Base-by-base conservation (phyloP, 1,140 invertebrate species). In the Drosophila simulans region DNA sequence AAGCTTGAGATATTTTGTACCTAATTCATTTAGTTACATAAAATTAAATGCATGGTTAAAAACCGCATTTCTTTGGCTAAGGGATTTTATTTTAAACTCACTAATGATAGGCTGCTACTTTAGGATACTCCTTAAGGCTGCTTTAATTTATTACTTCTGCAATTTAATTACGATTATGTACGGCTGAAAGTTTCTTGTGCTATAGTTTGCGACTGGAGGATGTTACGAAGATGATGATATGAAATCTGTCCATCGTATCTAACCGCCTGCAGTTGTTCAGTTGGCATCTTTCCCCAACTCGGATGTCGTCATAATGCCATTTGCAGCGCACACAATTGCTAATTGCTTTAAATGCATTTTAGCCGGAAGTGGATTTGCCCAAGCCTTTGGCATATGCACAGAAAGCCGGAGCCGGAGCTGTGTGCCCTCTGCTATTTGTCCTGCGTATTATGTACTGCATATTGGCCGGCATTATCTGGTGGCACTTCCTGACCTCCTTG, bases 281-380 rank as follows among this genome's bases (percentile, higher is more conserved):
- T 22, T 22, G 31, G 48, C 48, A 63, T 37, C 65, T 70, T 42
- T 45, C 42, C 20, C 27, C 37, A 31, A 31, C 51, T 27, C 7
- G 39, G 35, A 45, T 69, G 60, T 63, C 65, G 43, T 51, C 56
- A 52, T 53, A 63, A 48, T 80, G 48, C 51, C 70, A 80, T 80
- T 79, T 80, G 64, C 43, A 75, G 65, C 55, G 78, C 66, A 75
- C 58, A 63, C 74, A 71, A 86, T 75, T 78, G 81, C 82, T 88
- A 86, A 86, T 86, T 88, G 79, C 75, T 76, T 82, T 76, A 88
- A 86, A 86, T 86, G 82, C 64, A 78, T 88, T 86, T 85, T 65
- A 70, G 82, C 68, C 77, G 64, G 77, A 86, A 86, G 82, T 86
- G 83, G 82, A 62, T 86, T 86, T 66, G 49, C 65, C 70, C 69